Evolutionary conservation across 1,140 invertebrate species (phyloP).

Genomic region (Carposina sasakii): DNA sequence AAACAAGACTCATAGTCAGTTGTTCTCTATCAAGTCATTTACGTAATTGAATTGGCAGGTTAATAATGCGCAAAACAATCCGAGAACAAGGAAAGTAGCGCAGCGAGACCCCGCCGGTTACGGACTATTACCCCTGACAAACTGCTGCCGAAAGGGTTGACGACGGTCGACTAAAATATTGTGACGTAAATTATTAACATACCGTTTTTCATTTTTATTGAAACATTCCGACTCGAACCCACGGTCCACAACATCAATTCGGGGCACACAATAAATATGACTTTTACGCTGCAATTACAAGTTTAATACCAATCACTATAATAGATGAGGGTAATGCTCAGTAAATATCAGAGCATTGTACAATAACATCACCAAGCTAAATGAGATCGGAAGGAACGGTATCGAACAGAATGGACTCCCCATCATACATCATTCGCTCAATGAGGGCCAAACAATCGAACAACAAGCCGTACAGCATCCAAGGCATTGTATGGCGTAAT

Average conservation of each 20-base stretch:
- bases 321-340: constrained; percentile 30
- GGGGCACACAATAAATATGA: background rate
- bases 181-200: constrained; percentile 33
- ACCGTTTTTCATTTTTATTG: too few relatives aligned
- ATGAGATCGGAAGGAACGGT: constrained; percentile 55
- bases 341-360: constrained; percentile 36
- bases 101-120: constrained; percentile 44
- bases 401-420: constrained; percentile 24
- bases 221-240: too few relatives aligned
- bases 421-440: constrained; percentile 62
- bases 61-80: constrained; percentile 71
- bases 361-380: constrained; percentile 40
- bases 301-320: constrained; percentile 14
- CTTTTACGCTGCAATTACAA: constrained; percentile 15
- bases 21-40: constrained; percentile 51
- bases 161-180: constrained; percentile 46
- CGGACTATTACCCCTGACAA: constrained; percentile 69
- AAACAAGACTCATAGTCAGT: too few relatives aligned
- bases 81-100: constrained; percentile 59
- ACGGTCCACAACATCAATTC: too few relatives aligned
- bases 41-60: constrained; percentile 64
- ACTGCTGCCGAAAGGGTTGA: constrained; percentile 59
- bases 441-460: constrained; percentile 62
- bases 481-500: constrained; percentile 62
- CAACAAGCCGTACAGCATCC: constrained; percentile 56